These are phyloP conservation scores for Pheosia tremula DNA, from an alignment of 2,888 invertebrate genomes.

Conservation along the genomic window DNA sequence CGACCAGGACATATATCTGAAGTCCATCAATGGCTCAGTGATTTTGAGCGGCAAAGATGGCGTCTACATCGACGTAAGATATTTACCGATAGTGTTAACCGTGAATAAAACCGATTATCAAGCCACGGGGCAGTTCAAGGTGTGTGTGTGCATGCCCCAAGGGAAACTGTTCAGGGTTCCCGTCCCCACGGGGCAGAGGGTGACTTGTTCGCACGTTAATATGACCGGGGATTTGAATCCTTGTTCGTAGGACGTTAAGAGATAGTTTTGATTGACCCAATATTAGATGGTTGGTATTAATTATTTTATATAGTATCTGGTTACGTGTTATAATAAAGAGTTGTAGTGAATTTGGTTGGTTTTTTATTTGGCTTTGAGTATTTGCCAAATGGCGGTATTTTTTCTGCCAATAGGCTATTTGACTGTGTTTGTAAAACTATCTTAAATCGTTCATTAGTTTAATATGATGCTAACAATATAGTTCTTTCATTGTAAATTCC, in stretches of 20 bases:
- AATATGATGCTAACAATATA: too few species aligned
- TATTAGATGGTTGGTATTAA: neutral
- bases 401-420: too few species aligned
- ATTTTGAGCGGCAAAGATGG: conserved; percentile 89
- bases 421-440: too few species aligned
- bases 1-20: conserved; percentile 91
- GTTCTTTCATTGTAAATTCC: too few species aligned
- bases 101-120: conserved; percentile 60
- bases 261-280: conserved; percentile 30
- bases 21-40: conserved; percentile 90
- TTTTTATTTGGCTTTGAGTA: too few species aligned
- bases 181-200: conserved; percentile 84
- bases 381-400: too few species aligned
- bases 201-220: conserved; percentile 86
- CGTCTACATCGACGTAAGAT: conserved; percentile 88
- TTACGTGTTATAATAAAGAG: too few species aligned
- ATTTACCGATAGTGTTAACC: conserved; percentile 86
- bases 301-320: too few species aligned
- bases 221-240: conserved; percentile 86
- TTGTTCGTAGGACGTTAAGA: conserved; percentile 77
- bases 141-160: conserved; percentile 96
- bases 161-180: conserved; percentile 93
- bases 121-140: conserved; percentile 88
- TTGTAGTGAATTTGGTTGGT: too few species aligned
- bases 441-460: too few species aligned